phyloP scores from a whole-genome alignment of 2,113 vertebrate species.

The Bolborhynchus lineola region DNA sequence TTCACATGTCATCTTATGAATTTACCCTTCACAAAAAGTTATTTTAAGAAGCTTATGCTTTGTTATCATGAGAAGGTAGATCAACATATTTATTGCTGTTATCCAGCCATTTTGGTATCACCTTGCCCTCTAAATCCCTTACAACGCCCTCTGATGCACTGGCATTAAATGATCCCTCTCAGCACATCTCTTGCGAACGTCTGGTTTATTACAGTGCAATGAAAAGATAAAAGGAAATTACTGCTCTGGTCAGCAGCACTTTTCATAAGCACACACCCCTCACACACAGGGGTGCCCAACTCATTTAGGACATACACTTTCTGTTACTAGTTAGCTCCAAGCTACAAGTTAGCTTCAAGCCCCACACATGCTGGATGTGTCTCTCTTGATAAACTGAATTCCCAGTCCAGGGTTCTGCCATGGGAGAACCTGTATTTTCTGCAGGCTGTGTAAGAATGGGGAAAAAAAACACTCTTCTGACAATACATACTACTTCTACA shows the following conservation, averaged over 20 bases:
- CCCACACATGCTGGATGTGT: rapidly evolving
- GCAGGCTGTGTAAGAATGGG: background rate
- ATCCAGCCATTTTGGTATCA: background rate
- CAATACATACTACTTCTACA: background rate
- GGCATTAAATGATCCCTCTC: background rate
- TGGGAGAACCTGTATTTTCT: background rate
- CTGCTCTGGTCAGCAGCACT: background rate
- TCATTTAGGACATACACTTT: background rate
- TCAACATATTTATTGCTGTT: background rate
- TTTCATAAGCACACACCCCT: background rate
- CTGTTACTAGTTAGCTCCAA: background rate
- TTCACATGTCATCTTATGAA: background rate
- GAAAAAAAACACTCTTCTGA: rapidly evolving
- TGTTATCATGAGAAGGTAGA: background rate
- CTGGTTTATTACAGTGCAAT: background rate
- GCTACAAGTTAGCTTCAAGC: background rate
- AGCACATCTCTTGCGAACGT: background rate
- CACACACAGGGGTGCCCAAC: background rate
- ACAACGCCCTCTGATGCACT: background rate
- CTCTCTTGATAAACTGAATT: background rate
- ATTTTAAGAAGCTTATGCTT: background rate
- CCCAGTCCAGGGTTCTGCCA: background rate
- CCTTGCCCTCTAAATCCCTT: background rate
- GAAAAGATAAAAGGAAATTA: background rate
- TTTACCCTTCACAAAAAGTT: background rate